These are phyloP conservation scores for Sinohyriopsis cumingii DNA, from an alignment of 2,888 invertebrate genomes.

Conservation along the genomic window DNA sequence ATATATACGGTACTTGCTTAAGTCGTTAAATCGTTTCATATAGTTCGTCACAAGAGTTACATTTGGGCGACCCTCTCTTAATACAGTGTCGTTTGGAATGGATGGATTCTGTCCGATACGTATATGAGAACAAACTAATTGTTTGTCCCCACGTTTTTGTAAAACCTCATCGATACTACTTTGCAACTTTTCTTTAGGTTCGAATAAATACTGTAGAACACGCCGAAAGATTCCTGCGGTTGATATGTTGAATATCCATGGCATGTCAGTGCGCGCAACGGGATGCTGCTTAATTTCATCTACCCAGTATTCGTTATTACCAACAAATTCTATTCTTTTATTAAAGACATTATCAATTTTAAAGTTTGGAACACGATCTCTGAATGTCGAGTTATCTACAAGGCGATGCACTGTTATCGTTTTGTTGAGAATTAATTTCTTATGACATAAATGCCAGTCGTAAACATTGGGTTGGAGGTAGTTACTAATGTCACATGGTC, in stretches of 20 bases:
- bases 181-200: background rate
- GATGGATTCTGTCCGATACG: slow-evolving; percentile 21
- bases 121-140: slow-evolving; percentile 22
- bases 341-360: background rate
- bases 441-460: slow-evolving; percentile 17
- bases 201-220: slow-evolving; percentile 13
- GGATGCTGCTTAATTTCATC: slow-evolving; percentile 6
- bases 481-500: slow-evolving; percentile 15
- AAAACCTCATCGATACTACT: background rate
- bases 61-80: slow-evolving; percentile 10
- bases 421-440: background rate
- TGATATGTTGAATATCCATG: slow-evolving; percentile 10
- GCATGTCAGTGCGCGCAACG: background rate
- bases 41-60: slow-evolving; percentile 8
- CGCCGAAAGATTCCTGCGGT: slow-evolving; percentile 3
- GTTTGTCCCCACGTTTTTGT: background rate
- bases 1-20: slow-evolving; percentile 10
- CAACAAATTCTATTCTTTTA: background rate
- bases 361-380: background rate
- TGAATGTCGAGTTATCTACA: background rate
- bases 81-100: slow-evolving; percentile 15
- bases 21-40: slow-evolving; percentile 6
- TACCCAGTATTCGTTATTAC: slow-evolving; percentile 4
- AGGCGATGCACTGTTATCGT: background rate
- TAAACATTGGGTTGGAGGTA: slow-evolving; percentile 12